Base-by-base conservation (phyloP, 1,140 invertebrate genomes). In the Hesperophylax magnus region DNA sequence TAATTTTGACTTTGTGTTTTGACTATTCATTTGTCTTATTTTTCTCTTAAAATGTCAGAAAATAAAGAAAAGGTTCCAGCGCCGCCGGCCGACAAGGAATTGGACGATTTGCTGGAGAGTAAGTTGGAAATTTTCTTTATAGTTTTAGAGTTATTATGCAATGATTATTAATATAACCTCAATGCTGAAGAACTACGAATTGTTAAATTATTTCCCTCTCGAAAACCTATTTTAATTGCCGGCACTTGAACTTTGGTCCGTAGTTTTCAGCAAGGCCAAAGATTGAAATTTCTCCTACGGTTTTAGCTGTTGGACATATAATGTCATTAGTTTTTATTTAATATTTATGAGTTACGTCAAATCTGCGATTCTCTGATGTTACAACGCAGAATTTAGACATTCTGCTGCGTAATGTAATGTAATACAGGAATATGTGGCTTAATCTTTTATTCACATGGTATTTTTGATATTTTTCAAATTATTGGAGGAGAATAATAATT, bases 41-140 rank as follows among this genome's bases (percentile, higher is more conserved):
- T 80, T 80, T 72, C 72, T 52, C 63, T 24, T 27, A 74, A 71
- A 80, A 82, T 82, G 81, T 74, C 77, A 56, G 81, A 82, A 53
- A 82, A 74, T 18, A 80, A 72, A 18, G 81, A 82, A 8, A 60
- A 71, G 63, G 56, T 47, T 11, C 5, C 60, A 17, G 71, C 63
- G 7, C 15, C 34, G 27, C 15, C 71, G 18, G 34, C 53, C 7
- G 78, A 80, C 71, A 63, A 75, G 58, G 78, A 80, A 76, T 56
- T 80, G 47, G 71, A 80, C 17, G 71, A 75, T 27, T 54, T 80
- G 34, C 47, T 80, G 9, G 69, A 80, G 56, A 80, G 78, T 80
- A 52, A 80, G 78, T 65, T 11, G 34, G 27, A 34, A n/a, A 47
- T 24, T 11, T 52, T n/a, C 17, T 20, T 65, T 75, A 3, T 31